Evolutionary conservation across 1,140 invertebrate species (phyloP).

Genomic region (Philotrypesis tridentata): DNA sequence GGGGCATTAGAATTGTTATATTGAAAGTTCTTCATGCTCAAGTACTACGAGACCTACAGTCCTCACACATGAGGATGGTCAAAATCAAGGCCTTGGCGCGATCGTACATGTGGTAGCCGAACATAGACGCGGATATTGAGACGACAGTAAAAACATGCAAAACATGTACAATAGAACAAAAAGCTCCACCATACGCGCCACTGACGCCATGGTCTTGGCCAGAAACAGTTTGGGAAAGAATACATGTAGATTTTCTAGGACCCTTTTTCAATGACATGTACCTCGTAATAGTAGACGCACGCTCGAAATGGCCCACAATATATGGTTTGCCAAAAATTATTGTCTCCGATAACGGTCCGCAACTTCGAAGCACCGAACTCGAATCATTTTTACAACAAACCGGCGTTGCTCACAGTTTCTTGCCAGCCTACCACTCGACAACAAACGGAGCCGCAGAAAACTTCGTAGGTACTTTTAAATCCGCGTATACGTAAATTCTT

Average conservation of each 20-base stretch:
- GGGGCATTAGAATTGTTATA: slow-evolving; percentile 43
- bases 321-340: slow-evolving; percentile 37
- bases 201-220: slow-evolving; percentile 9
- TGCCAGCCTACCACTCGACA: slow-evolving; percentile 15
- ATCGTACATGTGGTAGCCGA: slow-evolving; percentile 70
- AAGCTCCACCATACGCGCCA: slow-evolving; percentile 46
- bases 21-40: slow-evolving; percentile 1
- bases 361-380: slow-evolving; percentile 25
- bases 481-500: too few species aligned
- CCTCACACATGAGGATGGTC: slow-evolving; percentile 69
- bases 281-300: slow-evolving; percentile 43
- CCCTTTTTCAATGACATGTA: slow-evolving; percentile 44
- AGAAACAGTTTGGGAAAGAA: slow-evolving; percentile 5
- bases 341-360: slow-evolving; percentile 34
- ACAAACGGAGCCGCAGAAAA: slow-evolving; percentile 7
- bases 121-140: slow-evolving; percentile 70
- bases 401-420: slow-evolving; percentile 21
- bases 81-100: slow-evolving; percentile 72
- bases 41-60: slow-evolving; percentile 67
- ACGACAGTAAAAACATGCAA: slow-evolving; percentile 23
- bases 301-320: slow-evolving; percentile 40
- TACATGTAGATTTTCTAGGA: too few species aligned
- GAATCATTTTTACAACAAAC: slow-evolving; percentile 1
- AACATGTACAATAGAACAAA: slow-evolving; percentile 37
- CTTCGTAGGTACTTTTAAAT: too few species aligned